A percentile compares a stretch with the other conserved stretches of the same genome.
phyloP scores from a whole-genome alignment of 2,888 invertebrate genomes.

The Drepanosiphum platanoidis region DNA sequence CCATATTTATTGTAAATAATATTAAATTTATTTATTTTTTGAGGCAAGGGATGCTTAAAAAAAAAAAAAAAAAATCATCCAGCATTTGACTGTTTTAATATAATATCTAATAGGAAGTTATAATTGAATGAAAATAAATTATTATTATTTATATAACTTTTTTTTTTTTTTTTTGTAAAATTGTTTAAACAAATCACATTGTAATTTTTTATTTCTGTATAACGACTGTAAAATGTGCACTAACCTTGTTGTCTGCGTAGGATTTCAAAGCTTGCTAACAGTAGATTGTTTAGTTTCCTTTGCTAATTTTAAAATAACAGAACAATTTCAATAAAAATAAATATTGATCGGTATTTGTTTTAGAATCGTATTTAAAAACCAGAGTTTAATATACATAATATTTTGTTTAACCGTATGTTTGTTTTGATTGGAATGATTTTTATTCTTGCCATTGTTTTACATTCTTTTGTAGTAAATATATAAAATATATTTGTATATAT shows the following conservation, averaged over 20 bases:
- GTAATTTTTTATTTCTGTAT: slow-evolving; percentile 1
- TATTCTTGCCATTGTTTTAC: neutral
- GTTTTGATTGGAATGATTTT: neutral
- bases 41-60: neutral
- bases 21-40: slow-evolving; percentile 24
- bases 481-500: no score
- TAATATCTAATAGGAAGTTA: slow-evolving; percentile 24
- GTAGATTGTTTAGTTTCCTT: neutral
- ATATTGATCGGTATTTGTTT: neutral
- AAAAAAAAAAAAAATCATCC: slow-evolving; percentile 11
- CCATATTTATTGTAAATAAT: slow-evolving; percentile 22
- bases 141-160: slow-evolving; percentile 47
- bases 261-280: neutral
- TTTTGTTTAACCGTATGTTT: neutral
- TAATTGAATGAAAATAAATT: slow-evolving; percentile 30
- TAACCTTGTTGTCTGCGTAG: neutral
- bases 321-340: neutral
- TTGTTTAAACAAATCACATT: neutral
- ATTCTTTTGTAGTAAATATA: no score
- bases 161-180: neutral
- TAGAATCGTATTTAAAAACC: neutral
- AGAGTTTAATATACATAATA: neutral
- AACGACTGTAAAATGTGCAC: neutral
- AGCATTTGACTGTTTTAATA: slow-evolving; percentile 23
- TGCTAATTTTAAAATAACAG: neutral